Evolutionary conservation across 2,888 invertebrate genomes (phyloP).

Genomic region (Penaeus monodon): DNA sequence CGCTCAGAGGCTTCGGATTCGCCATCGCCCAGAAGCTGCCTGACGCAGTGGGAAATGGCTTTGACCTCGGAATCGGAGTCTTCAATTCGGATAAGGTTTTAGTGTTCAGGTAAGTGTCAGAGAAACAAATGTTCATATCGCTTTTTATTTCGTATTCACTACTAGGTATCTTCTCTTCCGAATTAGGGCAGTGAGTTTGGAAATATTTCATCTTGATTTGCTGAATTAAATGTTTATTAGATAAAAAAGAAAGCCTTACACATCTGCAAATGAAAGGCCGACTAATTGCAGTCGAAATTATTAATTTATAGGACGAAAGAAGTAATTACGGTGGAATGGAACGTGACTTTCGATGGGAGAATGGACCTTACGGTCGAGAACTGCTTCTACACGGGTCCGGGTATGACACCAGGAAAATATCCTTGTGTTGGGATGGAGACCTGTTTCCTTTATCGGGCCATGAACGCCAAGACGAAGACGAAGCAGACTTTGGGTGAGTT

Average conservation of each 20-base stretch:
- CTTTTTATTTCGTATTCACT: not conserved
- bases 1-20: slow-evolving; percentile 13
- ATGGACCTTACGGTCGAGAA: not conserved
- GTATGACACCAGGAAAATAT: not conserved
- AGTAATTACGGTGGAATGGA: slow-evolving; percentile 2
- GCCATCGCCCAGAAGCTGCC: slow-evolving; percentile 26
- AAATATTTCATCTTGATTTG: no score
- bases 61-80: slow-evolving; percentile 27
- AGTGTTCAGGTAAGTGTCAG: slow-evolving; percentile 28
- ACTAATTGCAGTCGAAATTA: no score
- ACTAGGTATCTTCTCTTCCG: no score
- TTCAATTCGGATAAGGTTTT: slow-evolving; percentile 25
- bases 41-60: not conserved
- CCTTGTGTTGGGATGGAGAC: not conserved
- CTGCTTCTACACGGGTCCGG: not conserved
- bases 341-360: not conserved
- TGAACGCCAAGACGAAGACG: no score
- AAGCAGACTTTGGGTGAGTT: no score
- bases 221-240: no score
- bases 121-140: not conserved
- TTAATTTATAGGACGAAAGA: slow-evolving; percentile 8
- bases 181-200: no score
- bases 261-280: no score
- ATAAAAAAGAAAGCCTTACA: no score
- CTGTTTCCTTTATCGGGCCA: not conserved